Evolutionary conservation across 1,140 invertebrate genomes (phyloP), one percentile per base, ranked within the genome.

Genomic region (Diploscapter pachys): DNA sequence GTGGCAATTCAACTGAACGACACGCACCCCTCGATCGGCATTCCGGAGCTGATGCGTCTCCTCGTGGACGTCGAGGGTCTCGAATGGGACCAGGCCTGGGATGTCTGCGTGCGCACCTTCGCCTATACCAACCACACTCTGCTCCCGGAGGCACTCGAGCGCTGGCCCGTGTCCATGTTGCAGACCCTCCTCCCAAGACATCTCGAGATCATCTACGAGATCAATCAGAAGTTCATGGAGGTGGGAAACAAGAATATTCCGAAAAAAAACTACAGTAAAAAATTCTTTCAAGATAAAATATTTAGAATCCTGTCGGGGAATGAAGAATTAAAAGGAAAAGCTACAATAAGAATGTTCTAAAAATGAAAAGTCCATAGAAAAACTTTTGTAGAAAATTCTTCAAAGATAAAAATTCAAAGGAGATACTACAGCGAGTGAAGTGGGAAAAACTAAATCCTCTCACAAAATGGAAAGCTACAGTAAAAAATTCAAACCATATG

Each of bases 121-220:
- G 95, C 93, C 31, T 99, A 99, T 87, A 99, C 96, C 61, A 99
- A 99, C 87, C 96, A 99, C 87, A 99, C 96, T 0, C 94, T 99
- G 50, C 88, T 99, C 64, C 97, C 97, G 0, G 96, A 99, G 88
- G 97, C 97, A 64, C 87, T 99, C 73, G 97, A 99, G 87, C 89
- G 96, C 74, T 99, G 97, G 97, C 92, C 95, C 0, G 91, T 91
- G 8, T 90, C 89, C 50, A 90, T 98, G 90, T 85, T 99, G 78
- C 91, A 94, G 81, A 90, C 90, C 74, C 92, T 98, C 68, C 87
- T 99, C 61, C 97, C 97, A 0, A 89, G 97, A 65, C 97, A 99
- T 86, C 89, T 99, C 87, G 89, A 98, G 87, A 96, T 99, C 77
- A 99, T 99, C 82, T 99, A 97, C 85, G 91, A 96, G 80, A 98